phyloP scores from a whole-genome alignment of 2,797 vertebrate species.

The Enteromius unitaeniatus region DNA sequence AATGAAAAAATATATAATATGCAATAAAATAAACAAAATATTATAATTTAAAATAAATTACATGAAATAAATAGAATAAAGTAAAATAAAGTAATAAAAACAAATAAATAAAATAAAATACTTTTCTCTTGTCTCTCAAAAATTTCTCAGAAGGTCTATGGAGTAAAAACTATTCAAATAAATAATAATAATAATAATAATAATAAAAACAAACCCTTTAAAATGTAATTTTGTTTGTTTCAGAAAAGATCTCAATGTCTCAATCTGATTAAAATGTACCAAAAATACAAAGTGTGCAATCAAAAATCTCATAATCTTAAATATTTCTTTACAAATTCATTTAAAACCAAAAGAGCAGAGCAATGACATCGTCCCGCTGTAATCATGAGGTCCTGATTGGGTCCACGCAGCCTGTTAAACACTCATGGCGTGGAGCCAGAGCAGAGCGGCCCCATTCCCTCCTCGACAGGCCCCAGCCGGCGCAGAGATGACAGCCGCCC shows the following conservation, averaged over 20 bases:
- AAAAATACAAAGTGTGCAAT: neutral
- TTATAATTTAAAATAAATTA: neutral
- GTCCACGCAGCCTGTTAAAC: slow-evolving; percentile 14
- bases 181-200: neutral
- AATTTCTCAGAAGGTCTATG: neutral
- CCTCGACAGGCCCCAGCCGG: slow-evolving; percentile 38
- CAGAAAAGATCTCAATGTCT: neutral
- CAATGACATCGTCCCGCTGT: neutral
- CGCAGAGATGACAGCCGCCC: slow-evolving; percentile 53
- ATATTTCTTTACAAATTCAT: neutral
- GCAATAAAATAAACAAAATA: neutral
- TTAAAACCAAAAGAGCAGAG: neutral
- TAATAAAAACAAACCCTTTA: too few relatives aligned
- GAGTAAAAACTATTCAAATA: too few relatives aligned
- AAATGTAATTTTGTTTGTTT: neutral
- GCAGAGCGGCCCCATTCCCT: slow-evolving; percentile 19
- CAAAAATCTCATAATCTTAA: neutral
- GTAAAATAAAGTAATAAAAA: slow-evolving; percentile 1
- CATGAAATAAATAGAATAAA: neutral
- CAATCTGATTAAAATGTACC: neutral
- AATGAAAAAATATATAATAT: too few relatives aligned
- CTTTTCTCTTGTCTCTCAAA: neutral
- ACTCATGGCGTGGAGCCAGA: slow-evolving; percentile 29
- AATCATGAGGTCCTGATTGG: slow-evolving; percentile 37
- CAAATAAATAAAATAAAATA: neutral